Percentiles rank a stretch among this genome's conserved stretches.
Evolutionary conservation across 2,888 invertebrate genomes (phyloP).

Genomic region (Sphecodes monilicornis): DNA sequence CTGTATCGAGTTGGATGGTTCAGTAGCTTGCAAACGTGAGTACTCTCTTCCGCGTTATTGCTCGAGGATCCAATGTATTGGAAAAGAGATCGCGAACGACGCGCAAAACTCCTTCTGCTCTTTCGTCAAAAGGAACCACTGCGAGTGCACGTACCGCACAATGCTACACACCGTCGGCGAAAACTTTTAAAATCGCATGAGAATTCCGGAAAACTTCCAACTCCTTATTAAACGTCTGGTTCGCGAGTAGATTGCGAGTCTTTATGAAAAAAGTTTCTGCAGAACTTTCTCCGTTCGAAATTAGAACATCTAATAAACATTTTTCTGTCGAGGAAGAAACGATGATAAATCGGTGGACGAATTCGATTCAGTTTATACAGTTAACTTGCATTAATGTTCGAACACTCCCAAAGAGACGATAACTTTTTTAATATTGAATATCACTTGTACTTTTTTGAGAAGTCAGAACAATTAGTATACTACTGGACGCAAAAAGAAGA

Average conservation of each 20-base stretch:
- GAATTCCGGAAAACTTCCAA: neutral
- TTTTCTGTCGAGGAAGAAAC: neutral
- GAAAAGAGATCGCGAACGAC: slow-evolving; percentile 15
- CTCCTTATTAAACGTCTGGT: neutral
- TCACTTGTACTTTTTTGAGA: too few species aligned
- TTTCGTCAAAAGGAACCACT: neutral
- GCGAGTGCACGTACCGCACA: neutral
- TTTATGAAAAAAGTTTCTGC: neutral
- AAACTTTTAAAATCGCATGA: neutral
- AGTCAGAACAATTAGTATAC: too few species aligned
- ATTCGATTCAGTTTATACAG: neutral
- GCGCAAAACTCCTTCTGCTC: neutral
- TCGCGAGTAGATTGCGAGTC: neutral
- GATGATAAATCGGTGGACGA: neutral
- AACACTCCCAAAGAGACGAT: too few species aligned
- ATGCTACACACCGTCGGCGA: neutral
- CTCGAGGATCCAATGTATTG: neutral
- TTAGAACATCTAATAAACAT: neutral
- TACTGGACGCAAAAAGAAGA: too few species aligned
- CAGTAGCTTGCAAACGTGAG: slow-evolving; percentile 35
- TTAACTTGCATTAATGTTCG: too few species aligned
- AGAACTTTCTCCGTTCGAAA: neutral
- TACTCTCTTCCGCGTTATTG: neutral
- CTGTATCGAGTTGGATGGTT: neutral
- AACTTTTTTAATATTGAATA: too few species aligned